Base-by-base conservation (phyloP, 2,113 vertebrate genomes). In the Ageneiosus marmoratus region DNA sequence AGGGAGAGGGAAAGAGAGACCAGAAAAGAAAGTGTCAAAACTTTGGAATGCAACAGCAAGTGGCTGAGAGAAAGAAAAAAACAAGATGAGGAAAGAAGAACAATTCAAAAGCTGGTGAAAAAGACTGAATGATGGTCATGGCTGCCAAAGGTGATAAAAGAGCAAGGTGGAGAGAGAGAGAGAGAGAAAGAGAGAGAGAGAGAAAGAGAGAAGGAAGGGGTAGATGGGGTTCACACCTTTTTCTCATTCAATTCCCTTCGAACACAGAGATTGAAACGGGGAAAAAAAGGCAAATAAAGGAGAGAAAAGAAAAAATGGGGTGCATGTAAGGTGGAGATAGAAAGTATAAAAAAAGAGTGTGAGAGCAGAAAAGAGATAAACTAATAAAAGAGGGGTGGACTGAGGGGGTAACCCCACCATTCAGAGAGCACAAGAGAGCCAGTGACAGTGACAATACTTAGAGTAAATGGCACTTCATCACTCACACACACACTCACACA, bases 401-500 rank as follows among this genome's bases (percentile, higher is more conserved):
- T 91, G 90, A 93, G 89, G 90, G 90, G 90, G 37, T 20, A 74
- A 34, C 50, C 10, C 90, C 16, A 91, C 73, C 72, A 91, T 93
- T 92, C 91, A 91, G 82, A 83, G 92, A 92, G 89, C 91, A 88
- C 91, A 87, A 90, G 55, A 75, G 63, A 85, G 89, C 88, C 91
- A 88, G 89, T 2, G 29, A 93, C 91, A 94, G 91, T 92, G 93
- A 94, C 93, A 92, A 77, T 91, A 91, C 79, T 92, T 89, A 89
- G 92, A 93, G 90, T 91, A 90, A 56, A 79, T 85, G 93, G 89
- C 91, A 94, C 93, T 93, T 92, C 91, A 93, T 94, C 92, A 93
- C 91, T 86, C 56, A 15, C 79, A 15, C 75, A 89, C 91, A 88
- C 88, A 18, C 18, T 37, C 53, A 24, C 53, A 5, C 34, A 51